Conservation (phyloP, 2,797 vertebrate species). For the Peromyscus aztecus region DNA sequence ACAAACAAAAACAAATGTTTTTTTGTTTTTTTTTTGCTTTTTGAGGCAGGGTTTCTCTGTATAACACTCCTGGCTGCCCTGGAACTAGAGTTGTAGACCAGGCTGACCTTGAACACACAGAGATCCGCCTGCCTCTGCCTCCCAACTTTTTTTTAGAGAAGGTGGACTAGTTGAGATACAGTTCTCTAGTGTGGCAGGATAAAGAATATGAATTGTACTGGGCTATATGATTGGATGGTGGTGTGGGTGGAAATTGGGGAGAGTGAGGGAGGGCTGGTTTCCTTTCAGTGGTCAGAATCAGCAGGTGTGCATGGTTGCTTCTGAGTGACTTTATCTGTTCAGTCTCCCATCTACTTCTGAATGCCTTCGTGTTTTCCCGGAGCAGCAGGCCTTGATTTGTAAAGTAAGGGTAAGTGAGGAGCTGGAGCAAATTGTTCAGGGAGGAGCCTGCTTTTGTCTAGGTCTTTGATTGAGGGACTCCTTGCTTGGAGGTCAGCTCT, state of each 20-base stretch:
- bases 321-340: neutral
- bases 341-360: neutral
- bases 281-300: neutral
- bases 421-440: neutral
- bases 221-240: neutral
- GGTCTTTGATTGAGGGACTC: neutral
- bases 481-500: neutral
- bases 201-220: slow-evolving; percentile 13
- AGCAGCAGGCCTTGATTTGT: neutral
- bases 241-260: neutral
- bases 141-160: neutral
- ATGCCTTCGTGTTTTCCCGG: neutral
- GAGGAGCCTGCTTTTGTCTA: neutral
- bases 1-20: neutral
- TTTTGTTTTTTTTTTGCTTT: neutral
- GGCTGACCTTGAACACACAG: neutral
- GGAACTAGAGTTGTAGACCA: neutral
- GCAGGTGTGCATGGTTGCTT: neutral
- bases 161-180: neutral
- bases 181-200: slow-evolving; percentile 19
- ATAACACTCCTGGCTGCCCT: neutral
- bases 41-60: neutral
- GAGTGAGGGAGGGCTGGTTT: neutral
- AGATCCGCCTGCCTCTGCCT: neutral
- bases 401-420: neutral